Percentiles rank a stretch among this genome's conserved stretches.
Conservation (phyloP, 92 coral and sea anemone genomes). For the Zoanthus sansibaricus region DNA sequence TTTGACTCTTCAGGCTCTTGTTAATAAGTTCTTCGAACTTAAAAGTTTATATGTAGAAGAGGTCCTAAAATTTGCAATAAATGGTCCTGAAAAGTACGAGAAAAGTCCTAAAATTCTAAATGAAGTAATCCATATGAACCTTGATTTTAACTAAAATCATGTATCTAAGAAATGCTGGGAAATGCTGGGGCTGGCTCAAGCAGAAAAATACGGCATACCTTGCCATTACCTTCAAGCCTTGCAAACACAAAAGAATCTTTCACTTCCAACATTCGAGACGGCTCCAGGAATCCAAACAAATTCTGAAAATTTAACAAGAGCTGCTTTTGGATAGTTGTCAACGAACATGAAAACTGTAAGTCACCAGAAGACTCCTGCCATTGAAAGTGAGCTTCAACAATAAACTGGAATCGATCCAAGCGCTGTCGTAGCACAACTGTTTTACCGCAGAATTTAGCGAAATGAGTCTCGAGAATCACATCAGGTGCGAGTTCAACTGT, state of each 20-base stretch:
- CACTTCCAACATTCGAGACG: neutral
- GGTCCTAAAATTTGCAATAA: constrained; percentile 5
- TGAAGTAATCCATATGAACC: neutral
- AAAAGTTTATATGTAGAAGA: neutral
- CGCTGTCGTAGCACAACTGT: neutral
- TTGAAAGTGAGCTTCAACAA: neutral
- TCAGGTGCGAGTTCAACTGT: neutral
- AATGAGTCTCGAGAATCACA: neutral
- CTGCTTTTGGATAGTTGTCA: neutral
- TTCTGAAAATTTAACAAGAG: neutral
- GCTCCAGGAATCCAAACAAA: neutral
- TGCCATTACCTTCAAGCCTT: neutral
- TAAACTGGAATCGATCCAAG: too few species aligned
- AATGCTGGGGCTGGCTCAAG: neutral
- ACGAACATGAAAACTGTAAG: neutral
- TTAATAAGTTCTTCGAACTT: neutral
- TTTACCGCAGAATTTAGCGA: too few species aligned
- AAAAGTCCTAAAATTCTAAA: neutral
- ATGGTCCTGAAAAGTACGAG: neutral
- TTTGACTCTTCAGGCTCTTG: neutral
- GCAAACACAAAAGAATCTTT: neutral
- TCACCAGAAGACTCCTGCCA: neutral
- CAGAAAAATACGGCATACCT: neutral
- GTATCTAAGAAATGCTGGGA: too few species aligned
- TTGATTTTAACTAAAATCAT: too few species aligned